Conservation (phyloP, 2,113 vertebrate species). For the Todiramphus chloris region DNA sequence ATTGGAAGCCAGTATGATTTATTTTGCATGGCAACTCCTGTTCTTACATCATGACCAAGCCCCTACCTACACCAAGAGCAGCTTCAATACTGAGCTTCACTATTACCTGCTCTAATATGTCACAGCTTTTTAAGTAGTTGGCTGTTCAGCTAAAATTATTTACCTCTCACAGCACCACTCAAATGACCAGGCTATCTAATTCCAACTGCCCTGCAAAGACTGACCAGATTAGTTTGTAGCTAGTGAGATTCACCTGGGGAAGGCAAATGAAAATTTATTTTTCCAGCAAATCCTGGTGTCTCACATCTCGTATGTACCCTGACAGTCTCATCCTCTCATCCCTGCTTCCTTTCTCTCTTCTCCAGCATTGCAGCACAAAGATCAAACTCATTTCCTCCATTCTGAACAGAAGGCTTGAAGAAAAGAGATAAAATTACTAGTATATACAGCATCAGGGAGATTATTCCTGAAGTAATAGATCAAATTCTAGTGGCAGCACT, state of each 20-base stretch:
- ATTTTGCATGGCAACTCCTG: not conserved
- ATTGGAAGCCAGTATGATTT: not conserved
- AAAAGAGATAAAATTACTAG: conserved; percentile 48
- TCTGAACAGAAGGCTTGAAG: conserved; percentile 29
- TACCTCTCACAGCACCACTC: not conserved
- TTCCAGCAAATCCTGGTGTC: not conserved
- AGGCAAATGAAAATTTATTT: not conserved
- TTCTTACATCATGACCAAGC: not conserved
- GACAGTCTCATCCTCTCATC: not conserved
- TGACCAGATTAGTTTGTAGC: not conserved
- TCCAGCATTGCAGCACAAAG: not conserved
- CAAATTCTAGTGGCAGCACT: conserved; percentile 39
- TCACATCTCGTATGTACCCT: not conserved
- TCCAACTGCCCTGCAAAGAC: not conserved
- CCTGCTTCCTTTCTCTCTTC: not conserved
- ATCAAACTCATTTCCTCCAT: conserved; percentile 39
- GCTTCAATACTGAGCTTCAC: not conserved
- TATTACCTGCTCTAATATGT: not conserved
- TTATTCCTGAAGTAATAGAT: conserved; percentile 46
- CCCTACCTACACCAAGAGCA: not conserved
- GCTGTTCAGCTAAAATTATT: not conserved
- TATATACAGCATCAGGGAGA: not conserved
- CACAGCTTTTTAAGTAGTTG: not conserved
- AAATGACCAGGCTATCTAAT: not conserved
- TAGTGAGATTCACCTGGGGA: not conserved